A percentile compares a stretch with the other conserved stretches of the same genome.
These are phyloP conservation scores for Phycodurus eques DNA, from an alignment of 2,113 vertebrate species.

Conservation along the genomic window DNA sequence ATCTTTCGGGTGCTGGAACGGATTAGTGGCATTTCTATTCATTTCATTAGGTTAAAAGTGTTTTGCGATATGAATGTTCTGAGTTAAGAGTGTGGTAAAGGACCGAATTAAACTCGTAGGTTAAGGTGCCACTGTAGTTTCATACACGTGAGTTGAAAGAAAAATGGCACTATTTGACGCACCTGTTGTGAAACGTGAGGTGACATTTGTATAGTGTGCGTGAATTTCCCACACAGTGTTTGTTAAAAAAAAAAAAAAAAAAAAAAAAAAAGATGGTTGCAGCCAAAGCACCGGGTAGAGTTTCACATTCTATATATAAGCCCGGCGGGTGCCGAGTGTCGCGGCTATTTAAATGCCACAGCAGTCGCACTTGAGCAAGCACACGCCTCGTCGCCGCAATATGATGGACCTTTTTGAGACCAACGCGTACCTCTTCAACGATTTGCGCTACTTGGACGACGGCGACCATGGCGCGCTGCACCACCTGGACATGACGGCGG, in stretches of 20 bases:
- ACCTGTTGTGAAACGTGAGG: conserved; percentile 47
- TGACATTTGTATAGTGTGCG: conserved; percentile 45
- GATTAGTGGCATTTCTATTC: no score
- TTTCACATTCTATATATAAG: conserved; percentile 99
- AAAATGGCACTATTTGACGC: conserved; percentile 13
- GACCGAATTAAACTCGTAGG: neutral
- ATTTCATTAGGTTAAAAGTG: no score
- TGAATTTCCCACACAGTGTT: conserved; percentile 48
- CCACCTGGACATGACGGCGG: conserved; percentile 87
- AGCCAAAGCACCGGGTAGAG: conserved; percentile 90
- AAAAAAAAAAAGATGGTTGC: conserved; percentile 78
- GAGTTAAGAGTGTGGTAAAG: no score
- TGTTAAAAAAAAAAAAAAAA: conserved; percentile 64
- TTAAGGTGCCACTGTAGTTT: neutral
- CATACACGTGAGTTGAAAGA: neutral
- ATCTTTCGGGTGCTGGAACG: no score
- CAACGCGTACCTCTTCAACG: conserved; percentile 90
- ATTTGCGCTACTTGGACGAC: conserved; percentile 85
- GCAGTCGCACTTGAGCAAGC: conserved; percentile 72
- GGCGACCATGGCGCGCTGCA: conserved; percentile 87
- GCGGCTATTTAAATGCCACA: conserved; percentile 95
- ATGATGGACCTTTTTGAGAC: conserved; percentile 99
- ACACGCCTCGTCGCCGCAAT: conserved; percentile 77
- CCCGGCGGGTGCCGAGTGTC: conserved; percentile 91
- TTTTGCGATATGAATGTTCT: no score